These are phyloP conservation scores for Sylvietta virens DNA, from an alignment of 2,113 vertebrate genomes.

Conservation along the genomic window DNA sequence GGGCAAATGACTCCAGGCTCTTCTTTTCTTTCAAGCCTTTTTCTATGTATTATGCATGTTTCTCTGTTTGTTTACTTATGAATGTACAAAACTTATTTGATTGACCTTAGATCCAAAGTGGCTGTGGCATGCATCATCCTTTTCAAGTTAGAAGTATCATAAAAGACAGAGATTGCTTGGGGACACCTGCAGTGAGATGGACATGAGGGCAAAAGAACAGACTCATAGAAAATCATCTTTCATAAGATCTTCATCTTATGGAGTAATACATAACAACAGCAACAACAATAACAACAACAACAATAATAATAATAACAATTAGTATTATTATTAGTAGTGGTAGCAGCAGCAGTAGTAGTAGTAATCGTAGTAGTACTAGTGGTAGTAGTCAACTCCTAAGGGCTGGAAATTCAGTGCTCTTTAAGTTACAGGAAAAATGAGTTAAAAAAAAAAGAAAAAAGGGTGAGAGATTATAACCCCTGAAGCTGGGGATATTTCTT, in stretches of 20 bases:
- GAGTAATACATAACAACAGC: background rate
- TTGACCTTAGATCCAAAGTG: background rate
- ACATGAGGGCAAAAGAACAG: background rate
- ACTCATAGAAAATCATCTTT: background rate
- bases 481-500: background rate
- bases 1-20: background rate
- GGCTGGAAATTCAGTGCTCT: background rate
- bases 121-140: background rate
- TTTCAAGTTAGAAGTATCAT: background rate
- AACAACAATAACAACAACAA: rapidly evolving
- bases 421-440: background rate
- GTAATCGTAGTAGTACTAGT: background rate
- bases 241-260: background rate
- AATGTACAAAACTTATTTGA: background rate
- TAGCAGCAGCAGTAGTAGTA: rapidly evolving
- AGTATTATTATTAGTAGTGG: rapidly evolving
- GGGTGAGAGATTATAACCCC: background rate
- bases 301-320: rapidly evolving
- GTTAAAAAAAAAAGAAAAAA: background rate
- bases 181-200: background rate
- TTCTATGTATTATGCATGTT: background rate
- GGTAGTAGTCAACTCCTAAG: background rate
- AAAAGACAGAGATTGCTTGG: background rate
- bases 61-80: background rate
- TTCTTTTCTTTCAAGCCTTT: background rate